Base-by-base conservation (phyloP, 2,888 invertebrate genomes). In the Candidula unifasciata region DNA sequence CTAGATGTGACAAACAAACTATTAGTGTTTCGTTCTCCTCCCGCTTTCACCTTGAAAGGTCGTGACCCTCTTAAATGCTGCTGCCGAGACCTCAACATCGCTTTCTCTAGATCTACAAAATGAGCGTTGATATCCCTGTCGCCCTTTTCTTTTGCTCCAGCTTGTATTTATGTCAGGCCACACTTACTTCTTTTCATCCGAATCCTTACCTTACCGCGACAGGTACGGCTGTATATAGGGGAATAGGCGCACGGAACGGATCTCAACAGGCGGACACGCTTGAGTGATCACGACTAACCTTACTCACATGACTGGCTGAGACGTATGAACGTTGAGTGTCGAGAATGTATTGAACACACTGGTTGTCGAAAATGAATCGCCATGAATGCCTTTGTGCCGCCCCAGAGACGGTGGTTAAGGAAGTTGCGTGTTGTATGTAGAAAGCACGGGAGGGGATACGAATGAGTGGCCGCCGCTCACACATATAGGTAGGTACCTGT, bases 21-120 rank as follows among this genome's bases (percentile, higher is more conserved):
- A 44, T 44, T 44, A 44, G 44, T 13, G 44, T 44, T 6, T 44
- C 6, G 44, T 44, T 21, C 2, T 73, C 71, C 27, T 74, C 52
- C 52, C 73, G 52, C 73, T 6, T 74, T 74, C 73, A 74, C 73
- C 73, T 74, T 74, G 73, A 74, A 74, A 52, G 52, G 52, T 74
- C 44, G 44, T 73, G 71, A 73, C 73, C 73, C 73, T 52, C 21
- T 21, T 24, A 24, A n/a, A 5, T n/a, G 10, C n/a, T 21, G 21
- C n/a, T 60, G 18, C n/a, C 18, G 60, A 21, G 60, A 60, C n/a
- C 60, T 16, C 44, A 44, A 44, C 44, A n/a, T 44, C 44, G 44
- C n/a, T n/a, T n/a, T n/a, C n/a, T n/a, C n/a, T n/a, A n/a, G n/a
- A n/a, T n/a, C n/a, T 44, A 44, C 44, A 44, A 13, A 44, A 44